phyloP scores from a whole-genome alignment of 2,888 invertebrate genomes.

The Polymixis flavicincta region DNA sequence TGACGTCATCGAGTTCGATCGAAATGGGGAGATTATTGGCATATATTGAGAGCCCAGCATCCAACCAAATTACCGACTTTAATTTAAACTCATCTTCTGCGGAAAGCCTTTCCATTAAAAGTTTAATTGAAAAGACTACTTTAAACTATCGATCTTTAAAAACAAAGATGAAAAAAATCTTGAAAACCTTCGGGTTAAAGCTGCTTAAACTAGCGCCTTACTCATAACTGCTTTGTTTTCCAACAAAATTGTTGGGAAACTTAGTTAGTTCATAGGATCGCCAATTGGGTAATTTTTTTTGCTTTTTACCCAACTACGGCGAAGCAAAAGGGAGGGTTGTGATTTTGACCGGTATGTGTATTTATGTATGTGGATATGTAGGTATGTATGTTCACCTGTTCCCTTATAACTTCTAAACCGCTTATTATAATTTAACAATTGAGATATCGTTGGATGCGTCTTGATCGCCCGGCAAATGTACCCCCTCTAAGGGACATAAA shows the following conservation, averaged over 20 bases:
- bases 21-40: slow-evolving; percentile 2
- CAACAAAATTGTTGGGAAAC: slow-evolving; percentile 13
- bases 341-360: too few species aligned
- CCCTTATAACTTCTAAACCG: too few species aligned
- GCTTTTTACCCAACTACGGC: background rate
- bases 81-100: background rate
- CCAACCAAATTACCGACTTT: background rate
- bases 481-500: accelerated
- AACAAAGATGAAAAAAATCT: slow-evolving; percentile 23
- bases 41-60: background rate
- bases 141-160: slow-evolving; percentile 40
- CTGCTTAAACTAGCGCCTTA: slow-evolving; percentile 15
- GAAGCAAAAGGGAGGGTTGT: too few species aligned
- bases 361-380: too few species aligned
- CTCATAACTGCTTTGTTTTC: background rate
- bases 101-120: slow-evolving; percentile 4
- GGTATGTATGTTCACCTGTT: too few species aligned
- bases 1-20: background rate
- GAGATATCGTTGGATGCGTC: too few species aligned
- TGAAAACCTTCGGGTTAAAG: slow-evolving; percentile 18
- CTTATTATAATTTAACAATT: too few species aligned
- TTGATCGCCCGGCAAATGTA: too few species aligned
- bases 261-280: background rate
- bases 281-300: background rate
- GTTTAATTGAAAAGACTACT: slow-evolving; percentile 38